Base-by-base conservation (phyloP, 2,113 vertebrate genomes). In the Chloropsis hardwickii region DNA sequence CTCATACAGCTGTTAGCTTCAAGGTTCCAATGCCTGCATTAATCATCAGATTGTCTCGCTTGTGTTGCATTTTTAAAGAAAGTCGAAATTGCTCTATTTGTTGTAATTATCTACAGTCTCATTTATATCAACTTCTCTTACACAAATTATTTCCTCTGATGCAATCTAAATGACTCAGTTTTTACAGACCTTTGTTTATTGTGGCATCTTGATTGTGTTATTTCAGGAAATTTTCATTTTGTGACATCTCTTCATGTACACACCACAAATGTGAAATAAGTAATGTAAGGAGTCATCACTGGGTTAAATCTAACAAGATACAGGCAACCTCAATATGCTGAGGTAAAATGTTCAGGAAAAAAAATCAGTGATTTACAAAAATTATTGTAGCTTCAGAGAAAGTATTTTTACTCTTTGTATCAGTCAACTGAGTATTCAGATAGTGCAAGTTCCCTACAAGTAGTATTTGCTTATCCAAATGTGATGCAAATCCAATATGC, bases 121-220 rank as follows among this genome's bases (percentile, higher is more conserved):
- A 53, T 91, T 95, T 92, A 88, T 81, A 85, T 27, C 17, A 82
- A 64, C 10, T 85, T 95, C 90, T 88, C 67, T 87, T 91, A 81
- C 39, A 83, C 37, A 44, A 85, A 72, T 97, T 86, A 71, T 95
- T 86, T 79, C 78, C 93, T 96, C 73, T 88, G 54, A 64, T 92
- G 79, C 47, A 61, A 85, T 53, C 15, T 61, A 67, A 92, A 81
- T 89, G 54, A 88, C 73, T 96, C 88, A 82, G 22, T 70, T 97
- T 90, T 66, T 67, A 33, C 57, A 82, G 80, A 86, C 70, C 28
- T 92, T 92, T 9, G 1, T 14, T 33, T 74, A 82, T 33, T 51
- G 42, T 86, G 44, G 61, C 86, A 94, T 91, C 65, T 94, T 10
- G 2, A 93, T 88, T 88, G 72, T 76, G 37, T 94, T 90, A 91